Conservation (phyloP, 2,888 invertebrate species). For the Drosophila anomelani region DNA sequence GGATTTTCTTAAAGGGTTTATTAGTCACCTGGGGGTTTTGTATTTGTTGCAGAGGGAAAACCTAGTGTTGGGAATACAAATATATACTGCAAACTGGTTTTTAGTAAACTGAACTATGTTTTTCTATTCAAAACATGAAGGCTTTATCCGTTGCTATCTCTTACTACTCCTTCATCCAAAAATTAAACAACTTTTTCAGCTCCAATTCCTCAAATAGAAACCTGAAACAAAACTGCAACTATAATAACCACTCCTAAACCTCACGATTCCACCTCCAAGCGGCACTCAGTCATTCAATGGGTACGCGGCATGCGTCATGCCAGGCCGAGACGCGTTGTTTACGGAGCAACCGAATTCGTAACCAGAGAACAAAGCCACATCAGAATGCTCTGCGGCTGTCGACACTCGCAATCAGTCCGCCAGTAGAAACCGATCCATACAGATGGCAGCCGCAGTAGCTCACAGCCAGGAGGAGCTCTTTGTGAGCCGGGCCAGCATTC, state of each 20-base stretch:
- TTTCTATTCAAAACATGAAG: not conserved
- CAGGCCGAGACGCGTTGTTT: slow-evolving; percentile 41
- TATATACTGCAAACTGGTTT: too few relatives aligned
- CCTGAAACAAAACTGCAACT: not conserved
- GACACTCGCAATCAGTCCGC: slow-evolving; percentile 63
- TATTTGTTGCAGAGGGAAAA: not conserved
- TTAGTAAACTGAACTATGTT: too few relatives aligned
- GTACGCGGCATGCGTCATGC: slow-evolving; percentile 44
- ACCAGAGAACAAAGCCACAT: slow-evolving; percentile 63
- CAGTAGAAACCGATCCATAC: slow-evolving; percentile 60
- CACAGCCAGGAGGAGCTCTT: slow-evolving; percentile 48
- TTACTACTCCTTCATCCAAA: too few relatives aligned
- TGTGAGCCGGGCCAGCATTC: slow-evolving; percentile 63
- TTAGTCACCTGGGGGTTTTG: not conserved
- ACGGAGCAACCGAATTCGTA: slow-evolving; percentile 33
- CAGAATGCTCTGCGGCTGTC: slow-evolving; percentile 50
- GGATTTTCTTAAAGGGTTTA: not conserved
- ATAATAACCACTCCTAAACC: not conserved
- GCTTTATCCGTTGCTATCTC: too few relatives aligned
- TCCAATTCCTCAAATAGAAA: not conserved
- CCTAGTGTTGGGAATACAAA: not conserved
- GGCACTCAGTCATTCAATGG: slow-evolving; percentile 6
- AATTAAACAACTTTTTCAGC: too few relatives aligned
- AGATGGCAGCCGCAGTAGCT: slow-evolving; percentile 63
- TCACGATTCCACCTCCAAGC: slow-evolving; percentile 23